phyloP scores from a whole-genome alignment of 2,797 vertebrate genomes.

The Hapalemur alaotrensis region DNA sequence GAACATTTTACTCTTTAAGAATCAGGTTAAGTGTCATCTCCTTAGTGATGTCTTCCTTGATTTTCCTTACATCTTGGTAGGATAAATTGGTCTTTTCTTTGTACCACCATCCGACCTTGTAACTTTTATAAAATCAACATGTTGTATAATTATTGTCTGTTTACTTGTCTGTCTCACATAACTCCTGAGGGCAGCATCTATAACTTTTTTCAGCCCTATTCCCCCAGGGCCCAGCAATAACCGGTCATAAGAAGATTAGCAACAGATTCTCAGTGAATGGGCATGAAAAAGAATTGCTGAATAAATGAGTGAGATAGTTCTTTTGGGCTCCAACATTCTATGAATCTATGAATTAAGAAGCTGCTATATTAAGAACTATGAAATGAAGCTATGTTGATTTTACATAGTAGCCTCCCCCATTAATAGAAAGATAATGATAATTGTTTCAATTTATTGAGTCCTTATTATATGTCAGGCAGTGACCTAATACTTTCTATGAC shows the following conservation, averaged over 20 bases:
- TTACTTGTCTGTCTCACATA: neutral
- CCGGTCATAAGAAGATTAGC: constrained; percentile 1
- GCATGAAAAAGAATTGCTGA: constrained; percentile 10
- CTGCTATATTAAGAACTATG: neutral
- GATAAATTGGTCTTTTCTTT: neutral
- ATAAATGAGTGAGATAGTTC: neutral
- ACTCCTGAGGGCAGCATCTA: neutral
- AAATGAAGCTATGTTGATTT: constrained; percentile 5
- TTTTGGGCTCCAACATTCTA: constrained; percentile 1
- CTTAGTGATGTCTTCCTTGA: neutral
- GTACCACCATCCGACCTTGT: neutral
- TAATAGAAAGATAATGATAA: neutral
- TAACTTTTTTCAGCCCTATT: neutral
- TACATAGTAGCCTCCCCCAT: neutral
- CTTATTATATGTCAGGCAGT: neutral
- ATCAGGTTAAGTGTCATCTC: neutral
- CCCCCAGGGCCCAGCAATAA: neutral
- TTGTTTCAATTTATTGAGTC: constrained; percentile 29
- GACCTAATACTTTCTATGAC: neutral
- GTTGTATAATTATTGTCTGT: neutral
- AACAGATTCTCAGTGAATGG: neutral
- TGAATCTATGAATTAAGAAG: constrained; percentile 9
- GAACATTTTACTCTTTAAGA: neutral
- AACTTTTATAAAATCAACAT: neutral
- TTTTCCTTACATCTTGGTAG: neutral